Evolutionary conservation across 2,797 vertebrate species (phyloP).

Genomic region (Linurgus olivaceus): DNA sequence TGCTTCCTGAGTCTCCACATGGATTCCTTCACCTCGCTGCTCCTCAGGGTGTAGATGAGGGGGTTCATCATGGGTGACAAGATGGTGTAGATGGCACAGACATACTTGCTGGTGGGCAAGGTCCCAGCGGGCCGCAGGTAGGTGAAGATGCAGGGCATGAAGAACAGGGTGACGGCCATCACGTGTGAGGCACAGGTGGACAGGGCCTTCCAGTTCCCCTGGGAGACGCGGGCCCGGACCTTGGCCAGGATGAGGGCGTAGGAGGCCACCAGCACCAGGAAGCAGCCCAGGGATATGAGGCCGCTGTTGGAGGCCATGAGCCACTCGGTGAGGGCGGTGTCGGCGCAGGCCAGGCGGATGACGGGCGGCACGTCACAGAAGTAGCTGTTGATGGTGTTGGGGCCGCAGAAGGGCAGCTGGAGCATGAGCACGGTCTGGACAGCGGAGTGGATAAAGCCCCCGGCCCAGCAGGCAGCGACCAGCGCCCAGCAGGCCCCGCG

Average conservation of each 20-base stretch:
- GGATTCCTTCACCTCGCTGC: conserved; percentile 58
- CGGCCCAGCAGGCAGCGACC: conserved; percentile 42
- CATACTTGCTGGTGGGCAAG: conserved; percentile 27
- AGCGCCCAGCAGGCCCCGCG: background rate
- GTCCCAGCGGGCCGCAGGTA: conserved; percentile 60
- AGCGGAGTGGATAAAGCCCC: conserved; percentile 63
- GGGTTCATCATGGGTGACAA: conserved; percentile 68
- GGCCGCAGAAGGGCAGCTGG: conserved; percentile 65
- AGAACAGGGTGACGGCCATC: conserved; percentile 58
- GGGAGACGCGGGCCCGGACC: background rate
- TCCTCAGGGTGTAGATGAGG: conserved; percentile 73
- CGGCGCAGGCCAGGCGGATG: conserved; percentile 53
- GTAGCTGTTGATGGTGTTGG: conserved; percentile 56
- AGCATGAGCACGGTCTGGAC: conserved; percentile 13
- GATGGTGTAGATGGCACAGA: conserved; percentile 66
- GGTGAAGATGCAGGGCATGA: conserved; percentile 68
- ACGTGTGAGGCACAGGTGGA: conserved; percentile 71
- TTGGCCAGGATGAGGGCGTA: conserved; percentile 56
- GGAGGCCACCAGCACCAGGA: conserved; percentile 66
- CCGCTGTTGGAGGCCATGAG: conserved; percentile 68
- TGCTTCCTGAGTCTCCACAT: conserved; percentile 40
- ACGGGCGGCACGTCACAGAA: conserved; percentile 65
- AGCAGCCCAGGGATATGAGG: conserved; percentile 60
- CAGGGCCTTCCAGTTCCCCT: conserved; percentile 56
- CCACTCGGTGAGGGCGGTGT: background rate